Evolutionary conservation across 2,113 vertebrate species (phyloP), one percentile per base, ranked within the genome.

Genomic region (Ictalurus punctatus): DNA sequence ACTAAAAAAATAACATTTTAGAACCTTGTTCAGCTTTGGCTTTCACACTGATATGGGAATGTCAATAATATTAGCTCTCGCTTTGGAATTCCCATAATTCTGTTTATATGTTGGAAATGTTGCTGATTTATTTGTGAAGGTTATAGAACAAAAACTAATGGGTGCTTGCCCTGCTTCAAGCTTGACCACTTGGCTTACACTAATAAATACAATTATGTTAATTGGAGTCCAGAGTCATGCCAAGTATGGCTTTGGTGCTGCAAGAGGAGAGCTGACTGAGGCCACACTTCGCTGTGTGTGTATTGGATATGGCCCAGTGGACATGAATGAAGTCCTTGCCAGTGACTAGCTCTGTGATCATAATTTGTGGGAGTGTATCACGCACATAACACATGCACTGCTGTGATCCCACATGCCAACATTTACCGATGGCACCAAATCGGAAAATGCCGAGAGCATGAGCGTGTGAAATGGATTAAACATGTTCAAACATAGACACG

Each of bases 231-330:
- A 81, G 84, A 69, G 48, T 87, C 78, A 48, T 84, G 85, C 78
- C 84, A 83, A 80, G 79, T 76, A 59, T 48, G 48, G 78, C 83
- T 88, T 73, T 82, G 23, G 61, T 73, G 61, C 27, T 80, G 61
- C 21, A 81, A 52, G 52, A 37, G 56, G n/a, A 83, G 67, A 86
- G 34, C 58, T 87, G 81, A 90, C 71, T 12, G 61, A 71, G 83
- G 48, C 71, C 61, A 81, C 86, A 56, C 85, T 91, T 86, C 89
- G 88, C 92, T 93, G 87, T 92, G 92, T 85, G 54, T 82, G 44
- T 74, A 48, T 87, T 9, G 25, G 79, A 93, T 92, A 88, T 90
- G 90, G 92, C 92, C 92, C 81, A 67, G 44, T 88, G 71, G 69
- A 67, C 61, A 74, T 83, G 44, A 82, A 85, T 85, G 61, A 85